Evolutionary conservation across 1,140 invertebrate species (phyloP), one percentile per base, ranked within the genome.

Genomic region (Megalopta genalis): DNA sequence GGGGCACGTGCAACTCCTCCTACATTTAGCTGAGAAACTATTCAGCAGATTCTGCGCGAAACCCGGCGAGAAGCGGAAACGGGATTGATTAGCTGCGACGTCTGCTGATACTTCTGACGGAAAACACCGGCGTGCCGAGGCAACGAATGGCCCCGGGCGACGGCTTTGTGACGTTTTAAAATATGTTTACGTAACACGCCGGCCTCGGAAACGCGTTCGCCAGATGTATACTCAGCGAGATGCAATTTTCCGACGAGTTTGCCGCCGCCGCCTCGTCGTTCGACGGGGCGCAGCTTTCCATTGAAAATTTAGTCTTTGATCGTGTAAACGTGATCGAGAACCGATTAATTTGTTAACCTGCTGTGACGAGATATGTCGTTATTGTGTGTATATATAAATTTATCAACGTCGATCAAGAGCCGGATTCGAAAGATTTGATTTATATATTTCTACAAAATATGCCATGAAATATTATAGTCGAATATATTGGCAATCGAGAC

Each of bases 171-270:
- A 21, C 32, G 2, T 66, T 66, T 46, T 16, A 14, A 66, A 46
- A 66, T 39, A 66, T 23, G 39, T 46, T 66, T 46, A 25, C 64
- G 64, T n/a, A 25, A 66, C 39, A 25, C 14, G 54, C 18, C 42
- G 42, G 23, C 8, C 9, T 25, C 42, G 23, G 7, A 25, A 32
- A 59, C 57, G 18, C 25, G 21, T 46, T 23, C 18, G 14, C 1
- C 46, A 39, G 12, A 32, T 25, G 16, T 39, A 62, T 70, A 37
- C 69, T 25, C 27, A 18, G 21, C 18, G 14, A 0, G 39, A 14
- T 18, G 25, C 25, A 37, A 77, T 69, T 62, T 77, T 52, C 27
- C n/a, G 25, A n/a, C 14, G n/a, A 46, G 42, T 46, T n/a, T 60
- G 57, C 59, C 65, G n/a, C 27, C 10, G 39, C 27, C n/a, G 42